These are phyloP conservation scores for Diloba caeruleocephala DNA, from an alignment of 2,888 invertebrate species.

Conservation along the genomic window DNA sequence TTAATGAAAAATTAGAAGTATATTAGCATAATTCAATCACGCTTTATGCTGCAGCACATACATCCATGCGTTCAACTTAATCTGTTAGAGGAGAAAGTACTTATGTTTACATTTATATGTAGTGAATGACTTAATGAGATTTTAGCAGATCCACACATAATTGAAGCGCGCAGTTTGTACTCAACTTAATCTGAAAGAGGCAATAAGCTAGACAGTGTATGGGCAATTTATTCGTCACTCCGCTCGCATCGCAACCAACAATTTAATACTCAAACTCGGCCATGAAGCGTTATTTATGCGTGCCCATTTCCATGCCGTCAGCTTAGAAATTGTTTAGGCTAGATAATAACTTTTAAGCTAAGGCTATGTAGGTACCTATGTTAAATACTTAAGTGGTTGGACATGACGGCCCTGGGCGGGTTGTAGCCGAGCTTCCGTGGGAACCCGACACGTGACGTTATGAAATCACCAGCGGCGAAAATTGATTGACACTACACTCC, in stretches of 20 bases:
- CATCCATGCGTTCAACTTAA: too few relatives aligned
- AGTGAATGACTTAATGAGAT: constrained; percentile 22
- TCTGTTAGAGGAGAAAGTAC: too few relatives aligned
- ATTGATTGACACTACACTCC: constrained; percentile 81
- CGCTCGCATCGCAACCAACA: constrained; percentile 68
- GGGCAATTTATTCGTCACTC: constrained; percentile 69
- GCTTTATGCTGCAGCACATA: too few relatives aligned
- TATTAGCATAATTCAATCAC: too few relatives aligned
- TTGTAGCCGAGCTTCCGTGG: constrained; percentile 86
- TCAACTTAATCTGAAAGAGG: constrained; percentile 54
- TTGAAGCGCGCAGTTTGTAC: constrained; percentile 35
- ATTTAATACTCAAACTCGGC: constrained; percentile 77
- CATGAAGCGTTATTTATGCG: constrained; percentile 82
- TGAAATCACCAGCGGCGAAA: constrained; percentile 84
- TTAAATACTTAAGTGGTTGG: constrained; percentile 87
- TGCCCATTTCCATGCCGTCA: constrained; percentile 84
- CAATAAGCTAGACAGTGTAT: constrained; percentile 61
- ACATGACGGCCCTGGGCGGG: constrained; percentile 87
- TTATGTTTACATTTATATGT: too few relatives aligned
- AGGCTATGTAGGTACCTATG: constrained; percentile 83
- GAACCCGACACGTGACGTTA: constrained; percentile 86
- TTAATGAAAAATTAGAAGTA: too few relatives aligned
- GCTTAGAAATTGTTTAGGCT: constrained; percentile 84
- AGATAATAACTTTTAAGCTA: constrained; percentile 87
- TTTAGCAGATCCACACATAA: constrained; percentile 41